Conservation (phyloP, 2,113 vertebrate species). For the Myxocyprinus asiaticus region DNA sequence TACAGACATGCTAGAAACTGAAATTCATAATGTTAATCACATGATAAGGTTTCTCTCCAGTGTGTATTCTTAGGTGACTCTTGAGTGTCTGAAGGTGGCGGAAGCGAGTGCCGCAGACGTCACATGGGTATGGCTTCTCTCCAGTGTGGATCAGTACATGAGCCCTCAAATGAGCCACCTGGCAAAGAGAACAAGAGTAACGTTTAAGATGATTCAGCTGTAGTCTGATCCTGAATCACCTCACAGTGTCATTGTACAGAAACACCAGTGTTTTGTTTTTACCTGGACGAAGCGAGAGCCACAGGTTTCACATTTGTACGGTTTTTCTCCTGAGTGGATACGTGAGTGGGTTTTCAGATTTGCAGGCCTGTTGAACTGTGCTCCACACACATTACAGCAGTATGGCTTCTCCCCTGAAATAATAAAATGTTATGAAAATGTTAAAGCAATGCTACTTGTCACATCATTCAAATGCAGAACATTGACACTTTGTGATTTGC, state of each 20-base stretch:
- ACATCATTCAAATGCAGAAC: neutral
- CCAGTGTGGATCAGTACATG: conserved; percentile 96
- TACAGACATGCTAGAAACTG: conserved; percentile 40
- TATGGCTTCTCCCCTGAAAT: conserved; percentile 91
- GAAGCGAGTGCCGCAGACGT: conserved; percentile 94
- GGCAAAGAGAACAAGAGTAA: neutral
- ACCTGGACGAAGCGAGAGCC: conserved; percentile 89
- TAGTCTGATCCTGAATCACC: neutral
- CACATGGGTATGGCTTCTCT: conserved; percentile 95
- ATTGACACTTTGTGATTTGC: too few relatives aligned
- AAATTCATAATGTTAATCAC: conserved; percentile 64
- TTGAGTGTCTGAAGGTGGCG: conserved; percentile 95
- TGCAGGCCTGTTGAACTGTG: conserved; percentile 96
- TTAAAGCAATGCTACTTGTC: neutral
- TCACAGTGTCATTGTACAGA: too few relatives aligned
- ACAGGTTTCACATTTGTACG: conserved; percentile 96
- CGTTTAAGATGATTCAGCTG: neutral
- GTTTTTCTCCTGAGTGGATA: conserved; percentile 98
- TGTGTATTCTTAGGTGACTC: conserved; percentile 96
- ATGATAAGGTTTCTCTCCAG: conserved; percentile 97
- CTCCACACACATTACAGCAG: conserved; percentile 92
- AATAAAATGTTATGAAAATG: neutral
- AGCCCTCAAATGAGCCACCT: conserved; percentile 96
- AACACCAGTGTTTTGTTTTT: neutral
- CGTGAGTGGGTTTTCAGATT: conserved; percentile 97